phyloP scores from a whole-genome alignment of 2,113 vertebrate genomes.

The Abramis brama region DNA sequence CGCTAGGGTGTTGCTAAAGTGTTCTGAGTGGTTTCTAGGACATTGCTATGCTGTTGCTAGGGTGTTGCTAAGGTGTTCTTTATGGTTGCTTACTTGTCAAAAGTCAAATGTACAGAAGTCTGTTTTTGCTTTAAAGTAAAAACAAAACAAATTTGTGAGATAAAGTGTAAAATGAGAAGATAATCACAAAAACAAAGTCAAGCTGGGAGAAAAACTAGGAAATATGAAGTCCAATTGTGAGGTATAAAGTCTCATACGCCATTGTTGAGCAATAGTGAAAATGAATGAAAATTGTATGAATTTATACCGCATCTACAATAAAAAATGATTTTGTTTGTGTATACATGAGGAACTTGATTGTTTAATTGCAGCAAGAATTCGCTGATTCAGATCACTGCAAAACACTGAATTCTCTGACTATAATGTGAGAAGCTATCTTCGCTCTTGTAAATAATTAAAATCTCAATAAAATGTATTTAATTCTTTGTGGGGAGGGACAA shows the following conservation, averaged over 20 bases:
- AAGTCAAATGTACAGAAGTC: too few relatives aligned
- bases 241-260: neutral
- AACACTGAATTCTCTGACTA: neutral
- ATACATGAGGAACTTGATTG: neutral
- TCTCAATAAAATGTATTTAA: conserved; percentile 77
- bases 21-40: neutral
- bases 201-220: neutral
- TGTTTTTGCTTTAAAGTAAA: neutral
- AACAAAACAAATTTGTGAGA: neutral
- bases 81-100: neutral
- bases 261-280: neutral
- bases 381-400: conserved; percentile 25
- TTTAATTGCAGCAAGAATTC: neutral
- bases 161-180: neutral
- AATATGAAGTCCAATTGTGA: neutral
- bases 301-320: neutral
- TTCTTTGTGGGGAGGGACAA: conserved; percentile 69
- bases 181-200: neutral
- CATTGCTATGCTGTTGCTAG: neutral
- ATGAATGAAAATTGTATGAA: neutral
- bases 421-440: conserved; percentile 59
- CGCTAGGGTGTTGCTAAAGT: too few relatives aligned
- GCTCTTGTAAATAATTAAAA: conserved; percentile 77
- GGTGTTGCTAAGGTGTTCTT: neutral
- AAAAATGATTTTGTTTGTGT: neutral